Evolutionary conservation across 2,888 invertebrate species (phyloP), one percentile per base, ranked within the genome.

Genomic region (Cremastinae sp.): DNA sequence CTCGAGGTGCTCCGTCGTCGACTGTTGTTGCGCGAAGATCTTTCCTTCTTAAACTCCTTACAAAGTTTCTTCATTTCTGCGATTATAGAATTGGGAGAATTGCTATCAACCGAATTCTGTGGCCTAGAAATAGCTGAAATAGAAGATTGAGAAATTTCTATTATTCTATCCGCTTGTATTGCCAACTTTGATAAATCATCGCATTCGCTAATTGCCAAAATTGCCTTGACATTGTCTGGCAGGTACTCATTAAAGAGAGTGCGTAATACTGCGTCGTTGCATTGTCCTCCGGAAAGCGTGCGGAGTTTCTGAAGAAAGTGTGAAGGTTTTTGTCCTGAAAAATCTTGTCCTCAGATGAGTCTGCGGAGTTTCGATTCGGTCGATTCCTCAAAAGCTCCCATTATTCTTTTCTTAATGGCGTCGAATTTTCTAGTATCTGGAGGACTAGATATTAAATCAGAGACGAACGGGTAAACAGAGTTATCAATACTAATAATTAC

Each of bases 271-370:
- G 78, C 65, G 10, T 74, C 78, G 41, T 43, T 43, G 61, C 74
- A 61, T 22, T 66, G 37, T 2, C 65, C 41, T 58, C 69, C 39
- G 2, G 73, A 58, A 0, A 79, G 68, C 8, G 53, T 53, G 1
- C 69, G 71, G 16, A 81, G 64, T 35, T 71, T 66, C 9, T 79
- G 47, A 0, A 78, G 51, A 7, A 79, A 45, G 8, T 77, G 65
- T 4, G 82, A 75, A 8, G 80, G 80, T 35, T 78, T 79, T 28
- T 78, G 70, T 18, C 79, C 74, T 1, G 73, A 73, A 5, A 80
- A 51, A 16, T 79, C 55, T 0, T 76, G 39, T 8, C 78, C 78
- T 5, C 71, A 47, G n/a, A 80, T 37, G 2, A 79, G 14, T 39
- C 66, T 66, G 1, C 70, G 65, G 9, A 78, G 7, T 20, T 66